Evolutionary conservation across 2,797 vertebrate genomes (phyloP).

Genomic region (Rhynchonycteris naso): DNA sequence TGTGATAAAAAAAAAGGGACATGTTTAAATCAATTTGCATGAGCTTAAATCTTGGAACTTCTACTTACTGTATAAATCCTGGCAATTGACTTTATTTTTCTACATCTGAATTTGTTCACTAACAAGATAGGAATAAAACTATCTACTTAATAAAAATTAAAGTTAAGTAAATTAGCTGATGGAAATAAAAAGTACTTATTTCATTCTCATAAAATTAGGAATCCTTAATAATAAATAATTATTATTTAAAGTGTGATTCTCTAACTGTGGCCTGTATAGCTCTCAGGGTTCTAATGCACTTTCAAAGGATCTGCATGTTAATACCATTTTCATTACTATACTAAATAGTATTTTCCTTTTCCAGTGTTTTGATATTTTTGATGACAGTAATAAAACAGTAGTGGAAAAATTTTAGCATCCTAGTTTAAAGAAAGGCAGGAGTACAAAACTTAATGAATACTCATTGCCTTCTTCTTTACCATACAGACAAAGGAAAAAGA

Average conservation of each 20-base stretch:
- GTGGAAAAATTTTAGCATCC: not conserved
- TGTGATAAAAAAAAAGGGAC: not conserved
- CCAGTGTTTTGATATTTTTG: not conserved
- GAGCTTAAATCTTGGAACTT: not conserved
- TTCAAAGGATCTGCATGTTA: not conserved
- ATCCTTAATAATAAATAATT: not conserved
- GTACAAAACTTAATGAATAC: not conserved
- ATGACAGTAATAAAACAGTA: not conserved
- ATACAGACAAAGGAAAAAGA: not conserved
- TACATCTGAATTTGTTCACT: not conserved
- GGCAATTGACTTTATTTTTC: not conserved
- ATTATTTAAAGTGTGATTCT: not conserved
- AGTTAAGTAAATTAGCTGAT: not conserved
- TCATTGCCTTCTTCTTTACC: not conserved
- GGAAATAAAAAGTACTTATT: not conserved
- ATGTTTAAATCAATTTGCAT: not conserved
- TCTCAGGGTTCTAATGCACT: not conserved
- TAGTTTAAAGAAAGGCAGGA: not conserved
- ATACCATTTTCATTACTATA: not conserved
- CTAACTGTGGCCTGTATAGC: rapidly evolving
- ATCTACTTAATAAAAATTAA: not conserved
- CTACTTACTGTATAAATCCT: not conserved
- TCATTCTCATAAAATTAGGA: not conserved
- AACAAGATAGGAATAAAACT: not conserved
- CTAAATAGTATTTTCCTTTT: not conserved